Evolutionary conservation across 1,140 invertebrate species (phyloP).

Genomic region (Venustaconcha ellipsiformis): DNA sequence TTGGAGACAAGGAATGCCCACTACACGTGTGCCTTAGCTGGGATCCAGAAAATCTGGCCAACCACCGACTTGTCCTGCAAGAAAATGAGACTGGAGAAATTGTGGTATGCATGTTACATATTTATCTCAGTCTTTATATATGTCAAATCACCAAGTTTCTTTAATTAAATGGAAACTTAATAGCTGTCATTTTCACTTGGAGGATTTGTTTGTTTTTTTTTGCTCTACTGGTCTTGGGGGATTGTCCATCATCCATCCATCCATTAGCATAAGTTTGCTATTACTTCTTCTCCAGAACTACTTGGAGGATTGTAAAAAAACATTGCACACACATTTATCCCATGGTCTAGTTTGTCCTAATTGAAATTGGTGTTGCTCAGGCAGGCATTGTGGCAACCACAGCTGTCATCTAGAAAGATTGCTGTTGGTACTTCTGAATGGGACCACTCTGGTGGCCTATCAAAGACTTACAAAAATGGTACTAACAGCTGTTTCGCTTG

Average conservation of each 20-base stretch:
- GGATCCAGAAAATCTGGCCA: conserved; percentile 63
- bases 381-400: too few species aligned
- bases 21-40: conserved; percentile 71
- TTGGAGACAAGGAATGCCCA: conserved; percentile 72
- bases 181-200: neutral
- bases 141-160: neutral
- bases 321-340: too few species aligned
- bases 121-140: neutral
- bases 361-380: too few species aligned
- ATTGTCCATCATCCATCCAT: too few species aligned
- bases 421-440: neutral
- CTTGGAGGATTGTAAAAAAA: too few species aligned
- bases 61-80: conserved; percentile 73
- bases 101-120: conserved; percentile 65
- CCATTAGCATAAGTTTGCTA: too few species aligned
- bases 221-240: neutral
- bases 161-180: neutral
- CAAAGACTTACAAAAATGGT: too few species aligned
- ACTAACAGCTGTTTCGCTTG: too few species aligned
- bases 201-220: neutral
- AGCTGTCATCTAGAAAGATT: neutral
- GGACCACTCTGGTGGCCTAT: too few species aligned
- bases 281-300: too few species aligned
- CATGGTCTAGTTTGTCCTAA: too few species aligned
- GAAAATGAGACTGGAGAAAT: conserved; percentile 77